A percentile compares a stretch with the other conserved stretches of the same genome.
Conservation (phyloP, 1,140 invertebrate species). For the Drosophila albomicans region DNA sequence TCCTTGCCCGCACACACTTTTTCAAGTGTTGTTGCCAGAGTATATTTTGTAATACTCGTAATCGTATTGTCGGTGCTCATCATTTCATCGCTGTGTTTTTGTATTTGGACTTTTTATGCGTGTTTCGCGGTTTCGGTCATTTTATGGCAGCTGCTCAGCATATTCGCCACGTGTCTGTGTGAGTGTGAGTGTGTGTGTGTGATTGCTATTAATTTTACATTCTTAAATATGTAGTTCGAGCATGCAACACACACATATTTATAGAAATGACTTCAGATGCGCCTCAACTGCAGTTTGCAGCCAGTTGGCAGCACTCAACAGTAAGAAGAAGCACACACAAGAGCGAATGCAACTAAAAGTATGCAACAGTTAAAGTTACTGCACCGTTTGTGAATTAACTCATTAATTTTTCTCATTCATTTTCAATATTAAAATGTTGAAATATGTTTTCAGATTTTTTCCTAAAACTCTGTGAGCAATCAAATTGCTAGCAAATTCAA, state of each 20-base stretch:
- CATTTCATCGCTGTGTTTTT: slow-evolving; percentile 42
- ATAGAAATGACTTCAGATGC: slow-evolving; percentile 66
- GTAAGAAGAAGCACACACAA: slow-evolving; percentile 22
- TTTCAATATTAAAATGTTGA: too few relatives aligned
- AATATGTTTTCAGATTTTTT: too few relatives aligned
- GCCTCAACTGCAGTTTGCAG: slow-evolving; percentile 15
- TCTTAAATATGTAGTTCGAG: slow-evolving; percentile 33
- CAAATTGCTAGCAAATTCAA: too few relatives aligned
- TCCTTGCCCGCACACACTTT: background rate
- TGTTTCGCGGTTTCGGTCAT: slow-evolving; percentile 33
- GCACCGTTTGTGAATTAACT: too few relatives aligned
- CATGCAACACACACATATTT: slow-evolving; percentile 48
- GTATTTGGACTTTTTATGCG: slow-evolving; percentile 39
- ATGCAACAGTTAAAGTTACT: slow-evolving; percentile 14
- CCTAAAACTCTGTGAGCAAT: too few relatives aligned
- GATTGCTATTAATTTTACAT: slow-evolving; percentile 54
- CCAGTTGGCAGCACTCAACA: slow-evolving; percentile 27
- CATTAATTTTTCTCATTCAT: background rate
- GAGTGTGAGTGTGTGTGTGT: background rate
- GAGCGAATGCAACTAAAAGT: background rate
- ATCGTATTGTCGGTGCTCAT: slow-evolving; percentile 43
- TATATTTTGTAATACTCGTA: slow-evolving; percentile 62
- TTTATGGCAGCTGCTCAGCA: slow-evolving; percentile 49
- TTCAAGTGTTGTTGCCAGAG: background rate
- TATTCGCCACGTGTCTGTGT: slow-evolving; percentile 24